Base-by-base conservation (phyloP, 2,888 invertebrate species). In the Ophion obscuratus region DNA sequence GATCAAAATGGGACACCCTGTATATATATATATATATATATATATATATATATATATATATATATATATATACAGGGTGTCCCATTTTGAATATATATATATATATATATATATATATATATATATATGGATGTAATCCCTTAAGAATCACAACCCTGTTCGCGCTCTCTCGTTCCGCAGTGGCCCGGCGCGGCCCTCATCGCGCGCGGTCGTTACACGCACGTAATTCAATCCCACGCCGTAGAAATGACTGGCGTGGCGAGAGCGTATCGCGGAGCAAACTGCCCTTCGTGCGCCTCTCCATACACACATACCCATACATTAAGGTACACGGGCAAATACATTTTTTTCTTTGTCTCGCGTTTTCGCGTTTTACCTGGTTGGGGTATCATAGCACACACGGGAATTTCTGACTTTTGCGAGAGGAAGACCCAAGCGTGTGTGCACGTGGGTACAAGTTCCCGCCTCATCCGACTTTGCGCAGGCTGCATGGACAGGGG, bases 201-300 rank as follows among this genome's bases (percentile, higher is more conserved):
- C 31, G 36, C 71, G 85, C 81, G 71, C 87, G 86, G 87, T 87
- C 84, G 87, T 87, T 90, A 90, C 88, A 88, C 88, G 89, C 91
- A 90, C 89, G 90, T 90, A 89, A 90, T 89, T 88, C 89, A 91
- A 89, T 88, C 90, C 90, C 91, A 91, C 90, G 90, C 88, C 88
- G 89, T 88, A 89, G 88, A 90, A 90, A 90, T 90, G 89, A 90
- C 88, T 90, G 81, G 86, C 80, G 87, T 76, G 81, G 68, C 78
- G 84, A 81, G 71, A 82, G 78, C 78, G 67, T 81, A 78, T 81
- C 81, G 81, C 78, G 57, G 57, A 77, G 67, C 79, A 79, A 79
- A 80, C 84, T 77, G 77, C 61, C 68, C 31, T 57, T 66, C 79
- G 79, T 82, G 78, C 47, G 62, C 59, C 53, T 20, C 61, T 61